These are phyloP conservation scores for Agriopis aurantiaria DNA, from an alignment of 2,888 invertebrate species.

Conservation along the genomic window DNA sequence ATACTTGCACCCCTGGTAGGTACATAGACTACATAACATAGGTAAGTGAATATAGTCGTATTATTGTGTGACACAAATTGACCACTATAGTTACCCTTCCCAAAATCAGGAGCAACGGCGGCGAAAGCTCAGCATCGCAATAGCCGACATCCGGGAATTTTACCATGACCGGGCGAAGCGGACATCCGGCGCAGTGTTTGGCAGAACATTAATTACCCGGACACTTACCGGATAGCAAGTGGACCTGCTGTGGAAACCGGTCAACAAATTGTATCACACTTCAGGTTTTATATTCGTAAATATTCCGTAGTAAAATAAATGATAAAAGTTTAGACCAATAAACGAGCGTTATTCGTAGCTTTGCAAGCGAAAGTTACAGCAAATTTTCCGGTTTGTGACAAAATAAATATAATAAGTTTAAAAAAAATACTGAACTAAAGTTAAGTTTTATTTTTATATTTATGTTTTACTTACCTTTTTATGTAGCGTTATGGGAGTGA, in stretches of 20 bases:
- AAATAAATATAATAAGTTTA: too few species aligned
- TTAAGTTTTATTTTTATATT: too few species aligned
- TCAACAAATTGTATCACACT: conserved; percentile 30
- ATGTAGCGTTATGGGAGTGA: too few species aligned
- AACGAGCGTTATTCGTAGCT: neutral
- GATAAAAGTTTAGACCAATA: neutral
- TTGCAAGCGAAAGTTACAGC: neutral
- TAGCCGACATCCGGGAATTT: conserved; percentile 51
- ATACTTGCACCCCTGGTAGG: too few species aligned
- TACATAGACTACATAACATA: too few species aligned
- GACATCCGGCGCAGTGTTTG: conserved; percentile 65
- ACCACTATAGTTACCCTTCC: neutral
- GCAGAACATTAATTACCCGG: conserved; percentile 73
- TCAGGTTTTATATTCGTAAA: neutral
- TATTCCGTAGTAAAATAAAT: neutral
- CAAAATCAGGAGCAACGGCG: neutral
- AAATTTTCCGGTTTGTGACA: too few species aligned
- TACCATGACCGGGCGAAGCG: conserved; percentile 61
- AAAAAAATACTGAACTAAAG: too few species aligned
- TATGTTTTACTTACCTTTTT: too few species aligned
- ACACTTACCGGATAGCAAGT: conserved; percentile 63
- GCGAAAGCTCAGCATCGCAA: conserved; percentile 21
- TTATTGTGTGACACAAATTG: neutral
- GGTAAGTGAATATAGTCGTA: too few species aligned
- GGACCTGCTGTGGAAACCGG: conserved; percentile 33